These are phyloP conservation scores for Drosophila anceps DNA, from an alignment of 2,888 invertebrate genomes.

Conservation along the genomic window DNA sequence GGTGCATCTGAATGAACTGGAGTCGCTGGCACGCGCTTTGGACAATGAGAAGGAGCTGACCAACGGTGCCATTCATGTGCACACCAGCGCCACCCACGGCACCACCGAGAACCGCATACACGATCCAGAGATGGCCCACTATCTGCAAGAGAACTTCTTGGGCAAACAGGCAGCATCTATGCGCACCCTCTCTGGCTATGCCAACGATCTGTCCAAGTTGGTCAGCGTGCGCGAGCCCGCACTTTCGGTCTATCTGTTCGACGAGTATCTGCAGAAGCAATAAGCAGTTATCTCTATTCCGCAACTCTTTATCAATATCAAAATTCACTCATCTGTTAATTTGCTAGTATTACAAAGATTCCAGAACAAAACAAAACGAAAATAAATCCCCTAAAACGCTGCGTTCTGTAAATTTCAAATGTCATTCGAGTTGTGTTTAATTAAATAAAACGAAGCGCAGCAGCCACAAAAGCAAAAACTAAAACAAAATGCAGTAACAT, in stretches of 20 bases:
- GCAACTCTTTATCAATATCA: conserved; percentile 32
- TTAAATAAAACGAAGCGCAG: conserved; percentile 59
- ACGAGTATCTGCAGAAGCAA: conserved; percentile 87
- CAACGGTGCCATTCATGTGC: conserved; percentile 89
- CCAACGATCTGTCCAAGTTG: conserved; percentile 89
- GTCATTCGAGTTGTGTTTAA: conserved; percentile 60
- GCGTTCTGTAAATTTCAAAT: conserved; percentile 51
- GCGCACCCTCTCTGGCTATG: conserved; percentile 90
- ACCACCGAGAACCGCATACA: conserved; percentile 68
- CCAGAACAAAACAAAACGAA: conserved; percentile 19
- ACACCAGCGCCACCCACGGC: conserved; percentile 87
- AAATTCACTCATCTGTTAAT: conserved; percentile 46
- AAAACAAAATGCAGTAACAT: conserved; percentile 42
- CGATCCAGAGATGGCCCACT: conserved; percentile 91
- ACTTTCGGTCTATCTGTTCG: conserved; percentile 90
- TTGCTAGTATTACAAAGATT: conserved; percentile 48
- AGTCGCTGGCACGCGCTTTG: conserved; percentile 90
- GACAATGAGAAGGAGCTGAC: conserved; percentile 91
- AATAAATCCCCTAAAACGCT: conserved; percentile 22
- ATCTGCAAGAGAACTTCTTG: conserved; percentile 91
- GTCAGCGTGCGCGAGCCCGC: conserved; percentile 87
- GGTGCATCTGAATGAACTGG: conserved; percentile 87
- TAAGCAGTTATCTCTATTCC: conserved; percentile 58
- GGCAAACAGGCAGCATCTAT: conserved; percentile 89
- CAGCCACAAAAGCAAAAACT: conserved; percentile 43